These are phyloP conservation scores for Agrilus mali DNA, from an alignment of 2,888 invertebrate genomes.

Conservation along the genomic window DNA sequence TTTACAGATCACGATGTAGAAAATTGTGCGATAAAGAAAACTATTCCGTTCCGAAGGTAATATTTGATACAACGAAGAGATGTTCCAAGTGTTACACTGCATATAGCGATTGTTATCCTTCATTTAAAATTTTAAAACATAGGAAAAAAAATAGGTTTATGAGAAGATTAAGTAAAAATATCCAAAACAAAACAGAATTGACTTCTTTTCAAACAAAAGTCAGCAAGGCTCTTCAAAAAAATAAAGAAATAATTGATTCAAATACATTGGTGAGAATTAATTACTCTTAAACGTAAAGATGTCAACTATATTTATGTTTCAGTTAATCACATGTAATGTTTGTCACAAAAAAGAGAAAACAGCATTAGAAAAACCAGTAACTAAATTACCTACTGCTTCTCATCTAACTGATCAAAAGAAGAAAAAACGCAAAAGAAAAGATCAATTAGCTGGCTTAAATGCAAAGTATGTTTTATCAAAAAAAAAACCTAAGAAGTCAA, in stretches of 20 bases:
- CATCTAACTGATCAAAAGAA: constrained; percentile 11
- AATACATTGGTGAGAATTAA: constrained; percentile 7
- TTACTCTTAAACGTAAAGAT: not conserved
- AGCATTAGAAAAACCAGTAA: constrained; percentile 6
- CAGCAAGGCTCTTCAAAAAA: too few species aligned
- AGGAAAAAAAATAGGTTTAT: constrained; percentile 5
- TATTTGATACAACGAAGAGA: too few species aligned
- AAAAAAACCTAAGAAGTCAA: too few species aligned
- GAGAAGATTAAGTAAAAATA: constrained; percentile 1
- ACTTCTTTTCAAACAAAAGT: constrained; percentile 4
- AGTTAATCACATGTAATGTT: constrained; percentile 20
- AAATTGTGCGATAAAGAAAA: too few species aligned
- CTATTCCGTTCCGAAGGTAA: too few species aligned
- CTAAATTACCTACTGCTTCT: not conserved
- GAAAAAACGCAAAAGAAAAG: constrained; percentile 29
- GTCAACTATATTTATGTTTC: constrained; percentile 8
- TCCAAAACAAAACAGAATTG: not conserved
- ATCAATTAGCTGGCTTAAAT: constrained; percentile 34
- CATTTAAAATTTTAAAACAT: not conserved
- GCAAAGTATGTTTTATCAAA: constrained; percentile 2
- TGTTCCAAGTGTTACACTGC: too few species aligned
- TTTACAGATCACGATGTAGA: too few species aligned
- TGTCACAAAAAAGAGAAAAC: constrained; percentile 17
- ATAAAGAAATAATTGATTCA: not conserved
- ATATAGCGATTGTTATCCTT: too few species aligned